Base-by-base conservation (phyloP, 2,797 vertebrate species). In the Discoglossus pictus region DNA sequence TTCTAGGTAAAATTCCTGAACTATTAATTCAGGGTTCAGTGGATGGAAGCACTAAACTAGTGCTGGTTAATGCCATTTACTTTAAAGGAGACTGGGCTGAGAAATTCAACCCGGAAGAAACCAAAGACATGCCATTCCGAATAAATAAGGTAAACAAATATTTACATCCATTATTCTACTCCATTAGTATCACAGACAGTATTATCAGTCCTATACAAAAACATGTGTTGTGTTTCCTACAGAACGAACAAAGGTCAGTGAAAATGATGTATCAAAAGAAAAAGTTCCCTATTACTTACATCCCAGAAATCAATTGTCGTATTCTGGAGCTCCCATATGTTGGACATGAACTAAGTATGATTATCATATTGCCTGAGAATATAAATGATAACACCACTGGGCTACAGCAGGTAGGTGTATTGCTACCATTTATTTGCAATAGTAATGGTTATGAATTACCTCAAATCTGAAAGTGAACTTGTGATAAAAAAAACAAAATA, bases 251-350 rank as follows among this genome's bases (percentile, higher is more conserved):
- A 3, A 92, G 73, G 38, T 76, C 68, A 0, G 93, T 97, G 47
- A 87, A 93, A 86, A 97, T 97, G 94, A 98, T 98, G 95, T 87
- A 86, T 80, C 90, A 92, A 87, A 88, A 76, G 78, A 86, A 86
- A 1, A 92, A 88, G 69, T 82, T 95, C 13, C 85, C 75, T 6
- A 92, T 80, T 58, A 89, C 84, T 65, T 93, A 92, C 73, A 75
- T 95, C 4, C 24, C 68, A 0, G 92, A 95, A 4, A 76, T 80
- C 1, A 82, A 78, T 7, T 74, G 92, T 61, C 89, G 87, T 61
- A 76, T 97, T 42, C 77, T 97, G 61, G 93, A 95, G 78, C 76
- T 98, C 68, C 93, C 93, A 0, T 98, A 97, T 0, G 58, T 85
- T 1, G 80, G 74, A 2, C 31, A 80, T 2, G 90, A 95, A 53